Percentiles rank a stretch among this genome's conserved stretches.
These are phyloP conservation scores for Ceyx erithaca DNA, from an alignment of 2,797 vertebrate species.

Conservation along the genomic window DNA sequence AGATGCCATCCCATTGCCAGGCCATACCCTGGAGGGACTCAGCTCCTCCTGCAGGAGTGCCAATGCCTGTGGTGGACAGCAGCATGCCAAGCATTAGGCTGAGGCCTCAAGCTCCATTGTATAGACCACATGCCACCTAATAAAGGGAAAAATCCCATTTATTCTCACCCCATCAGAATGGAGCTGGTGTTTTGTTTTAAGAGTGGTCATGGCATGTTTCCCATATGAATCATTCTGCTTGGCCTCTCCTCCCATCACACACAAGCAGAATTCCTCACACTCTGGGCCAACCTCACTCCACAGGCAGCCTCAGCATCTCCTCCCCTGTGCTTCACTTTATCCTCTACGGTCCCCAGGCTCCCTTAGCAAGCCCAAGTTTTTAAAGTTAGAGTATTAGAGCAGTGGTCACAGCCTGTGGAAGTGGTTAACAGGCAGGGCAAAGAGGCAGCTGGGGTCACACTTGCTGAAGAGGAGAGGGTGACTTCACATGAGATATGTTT, in stretches of 20 bases:
- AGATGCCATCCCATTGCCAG: not conserved
- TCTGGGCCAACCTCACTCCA: not conserved
- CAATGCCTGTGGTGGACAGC: not conserved
- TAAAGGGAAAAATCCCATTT: not conserved
- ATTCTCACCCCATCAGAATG: not conserved
- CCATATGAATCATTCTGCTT: not conserved
- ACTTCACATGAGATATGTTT: not conserved
- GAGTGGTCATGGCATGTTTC: conserved; percentile 8
- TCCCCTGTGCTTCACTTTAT: rapidly evolving
- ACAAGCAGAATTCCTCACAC: not conserved
- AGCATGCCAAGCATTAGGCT: not conserved
- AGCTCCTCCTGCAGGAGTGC: not conserved
- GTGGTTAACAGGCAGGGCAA: not conserved
- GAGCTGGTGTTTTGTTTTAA: conserved; percentile 7
- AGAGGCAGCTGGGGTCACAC: not conserved
- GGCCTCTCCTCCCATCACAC: not conserved
- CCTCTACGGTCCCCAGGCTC: not conserved
- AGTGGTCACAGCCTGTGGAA: not conserved
- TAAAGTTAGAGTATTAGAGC: not conserved
- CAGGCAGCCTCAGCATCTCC: not conserved
- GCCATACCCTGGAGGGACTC: not conserved
- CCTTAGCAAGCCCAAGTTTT: not conserved
- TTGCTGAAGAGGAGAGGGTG: not conserved
- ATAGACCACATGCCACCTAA: not conserved
- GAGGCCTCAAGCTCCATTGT: not conserved